A percentile compares a stretch with the other conserved stretches of the same genome.
These are phyloP conservation scores for Chionomys nivalis DNA, from an alignment of 2,113 vertebrate genomes.

Conservation along the genomic window DNA sequence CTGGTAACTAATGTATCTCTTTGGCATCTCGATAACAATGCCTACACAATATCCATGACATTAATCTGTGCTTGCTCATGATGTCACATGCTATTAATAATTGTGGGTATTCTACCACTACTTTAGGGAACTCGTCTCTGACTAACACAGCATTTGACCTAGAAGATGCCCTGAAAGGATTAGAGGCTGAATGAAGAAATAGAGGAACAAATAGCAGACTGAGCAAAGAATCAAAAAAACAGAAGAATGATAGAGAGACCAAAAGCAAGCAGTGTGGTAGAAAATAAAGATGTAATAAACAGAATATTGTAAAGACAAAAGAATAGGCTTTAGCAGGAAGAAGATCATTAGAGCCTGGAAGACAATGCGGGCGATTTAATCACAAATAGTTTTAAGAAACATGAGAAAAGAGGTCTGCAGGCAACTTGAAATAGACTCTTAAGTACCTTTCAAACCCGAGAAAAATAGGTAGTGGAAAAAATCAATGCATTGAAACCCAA, in stretches of 20 bases:
- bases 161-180: background rate
- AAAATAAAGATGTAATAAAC: slow-evolving; percentile 67
- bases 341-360: slow-evolving; percentile 61
- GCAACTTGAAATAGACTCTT: slow-evolving; percentile 74
- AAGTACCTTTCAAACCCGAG: slow-evolving; percentile 75
- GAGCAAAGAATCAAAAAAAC: slow-evolving; percentile 14
- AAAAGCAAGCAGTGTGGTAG: slow-evolving; percentile 45
- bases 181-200: background rate
- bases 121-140: background rate
- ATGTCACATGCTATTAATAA: background rate
- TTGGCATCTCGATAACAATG: background rate
- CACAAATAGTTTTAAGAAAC: slow-evolving; percentile 75
- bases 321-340: slow-evolving; percentile 32
- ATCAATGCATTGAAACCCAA: slow-evolving; percentile 73
- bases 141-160: background rate
- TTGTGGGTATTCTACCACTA: background rate
- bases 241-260: slow-evolving; percentile 55
- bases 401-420: slow-evolving; percentile 64
- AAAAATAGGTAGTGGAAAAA: slow-evolving; percentile 74
- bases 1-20: background rate
- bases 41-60: no score
- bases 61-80: background rate
- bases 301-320: slow-evolving; percentile 46
- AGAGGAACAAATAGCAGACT: background rate
- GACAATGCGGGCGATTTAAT: slow-evolving; percentile 71